phyloP scores from a whole-genome alignment of 2,797 vertebrate genomes.

The Triplophysa bombifrons region DNA sequence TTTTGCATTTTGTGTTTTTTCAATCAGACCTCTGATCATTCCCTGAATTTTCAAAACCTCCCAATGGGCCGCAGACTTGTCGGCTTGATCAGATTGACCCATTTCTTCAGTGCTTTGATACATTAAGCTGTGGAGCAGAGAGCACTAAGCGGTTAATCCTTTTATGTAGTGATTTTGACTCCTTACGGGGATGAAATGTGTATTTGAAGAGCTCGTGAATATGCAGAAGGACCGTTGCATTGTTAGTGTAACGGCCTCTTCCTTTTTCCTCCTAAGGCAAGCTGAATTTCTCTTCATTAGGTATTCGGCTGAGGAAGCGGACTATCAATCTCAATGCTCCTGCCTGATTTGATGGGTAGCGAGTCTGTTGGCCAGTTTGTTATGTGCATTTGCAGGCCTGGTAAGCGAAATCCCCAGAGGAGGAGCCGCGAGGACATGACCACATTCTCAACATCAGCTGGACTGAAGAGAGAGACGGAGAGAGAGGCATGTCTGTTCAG shows the following conservation, averaged over 20 bases:
- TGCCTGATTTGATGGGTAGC: constrained; percentile 30
- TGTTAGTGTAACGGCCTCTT: constrained; percentile 42
- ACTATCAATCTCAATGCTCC: constrained; percentile 21
- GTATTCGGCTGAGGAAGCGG: constrained; percentile 1
- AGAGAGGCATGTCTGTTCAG: constrained; percentile 19
- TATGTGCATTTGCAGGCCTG: background rate
- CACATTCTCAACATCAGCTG: constrained; percentile 25
- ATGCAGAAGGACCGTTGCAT: constrained; percentile 42
- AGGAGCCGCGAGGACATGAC: constrained; percentile 21
- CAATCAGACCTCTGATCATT: constrained; percentile 6
- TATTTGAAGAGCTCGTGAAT: constrained; percentile 52
- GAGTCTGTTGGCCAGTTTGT: constrained; percentile 19
- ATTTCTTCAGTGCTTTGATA: constrained; percentile 41
- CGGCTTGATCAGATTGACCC: constrained; percentile 43
- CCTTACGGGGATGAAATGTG: constrained; percentile 47
- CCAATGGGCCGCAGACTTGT: background rate
- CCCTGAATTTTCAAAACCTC: constrained; percentile 15
- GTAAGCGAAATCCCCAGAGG: constrained; percentile 12
- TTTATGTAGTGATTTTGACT: constrained; percentile 50
- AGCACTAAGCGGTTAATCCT: constrained; percentile 49
- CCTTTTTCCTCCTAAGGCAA: constrained; percentile 40
- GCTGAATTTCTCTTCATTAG: constrained; percentile 33
- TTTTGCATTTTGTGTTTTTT: background rate
- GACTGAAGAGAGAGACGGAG: constrained; percentile 5
- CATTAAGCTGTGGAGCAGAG: constrained; percentile 34